Evolutionary conservation across 2,797 vertebrate genomes (phyloP), one percentile per base, ranked within the genome.

Genomic region (Leuciscus waleckii): DNA sequence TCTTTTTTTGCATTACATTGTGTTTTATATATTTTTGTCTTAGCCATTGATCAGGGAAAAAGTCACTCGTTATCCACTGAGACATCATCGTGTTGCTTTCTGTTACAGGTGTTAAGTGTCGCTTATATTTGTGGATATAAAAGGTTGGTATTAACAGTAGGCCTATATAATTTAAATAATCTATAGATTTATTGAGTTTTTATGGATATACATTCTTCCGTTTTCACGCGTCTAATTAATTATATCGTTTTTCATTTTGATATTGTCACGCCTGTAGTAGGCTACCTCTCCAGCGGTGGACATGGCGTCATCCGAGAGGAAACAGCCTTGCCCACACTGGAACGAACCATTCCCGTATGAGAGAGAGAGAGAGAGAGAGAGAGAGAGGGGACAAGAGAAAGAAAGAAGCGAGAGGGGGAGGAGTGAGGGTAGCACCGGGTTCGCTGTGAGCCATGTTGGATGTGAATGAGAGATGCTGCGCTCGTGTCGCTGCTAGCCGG

Each of bases 361-460:
- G 92, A 90, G 92, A 91, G 92, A 92, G 92, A 93, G 94, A 88
- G 94, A 89, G 85, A 85, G 89, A 80, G 92, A 92, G 92, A 92
- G 94, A 88, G 94, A 90, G 85, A 85, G 89, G 69, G 91, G 92
- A 93, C 95, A 93, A 87, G 79, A 88, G 89, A 87, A 67, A 91
- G 89, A 88, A 87, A 91, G 91, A 90, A 90, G 93, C 92, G 81
- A 81, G 81, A 88, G 93, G 93, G 95, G 85, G 90, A 91, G 92
- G 93, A 93, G 94, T 95, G 94, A 96, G 93, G 92, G 92, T 94
- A 95, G 94, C 95, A 95, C 93, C 92, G 91, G 93, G 92, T 92
- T 94, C 91, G 91, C 93, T 92, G 94, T 96, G 93, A 98, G 97
- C 97, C 97, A 98, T 98, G 97, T 97, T 98, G 97, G 96, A 97